Evolutionary conservation across 2,888 invertebrate genomes (phyloP).

Genomic region (Pandemis cinnamomeana): DNA sequence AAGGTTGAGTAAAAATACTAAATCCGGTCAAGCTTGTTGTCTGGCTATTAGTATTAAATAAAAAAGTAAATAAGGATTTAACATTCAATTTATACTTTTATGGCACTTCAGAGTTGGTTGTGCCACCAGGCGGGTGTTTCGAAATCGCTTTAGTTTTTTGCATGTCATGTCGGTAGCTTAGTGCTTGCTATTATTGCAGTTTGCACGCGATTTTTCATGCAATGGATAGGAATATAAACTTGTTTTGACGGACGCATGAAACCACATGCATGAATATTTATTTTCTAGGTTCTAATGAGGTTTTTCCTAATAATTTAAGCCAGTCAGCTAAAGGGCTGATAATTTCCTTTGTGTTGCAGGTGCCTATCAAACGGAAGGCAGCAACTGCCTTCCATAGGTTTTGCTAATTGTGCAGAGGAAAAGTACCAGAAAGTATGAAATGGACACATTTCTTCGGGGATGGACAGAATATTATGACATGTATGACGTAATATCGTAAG

Average conservation of each 20-base stretch:
- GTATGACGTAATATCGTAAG: background rate
- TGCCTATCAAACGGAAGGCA: too few species aligned
- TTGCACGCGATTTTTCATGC: constrained; percentile 45
- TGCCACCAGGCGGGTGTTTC: constrained; percentile 23
- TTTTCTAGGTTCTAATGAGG: constrained; percentile 14
- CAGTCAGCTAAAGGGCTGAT: background rate
- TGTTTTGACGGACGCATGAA: constrained; percentile 30
- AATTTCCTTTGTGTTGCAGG: background rate
- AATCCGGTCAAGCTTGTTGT: too few species aligned
- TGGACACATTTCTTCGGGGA: too few species aligned
- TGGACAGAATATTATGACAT: too few species aligned
- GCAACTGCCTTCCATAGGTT: too few species aligned
- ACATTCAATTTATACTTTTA: too few species aligned
- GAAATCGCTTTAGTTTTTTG: constrained; percentile 34
- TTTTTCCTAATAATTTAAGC: background rate
- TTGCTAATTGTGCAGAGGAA: too few species aligned
- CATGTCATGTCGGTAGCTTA: constrained; percentile 32
- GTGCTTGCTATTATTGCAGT: constrained; percentile 42
- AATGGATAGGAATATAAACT: constrained; percentile 42
- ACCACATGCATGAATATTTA: constrained; percentile 20
- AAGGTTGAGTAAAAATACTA: too few species aligned
- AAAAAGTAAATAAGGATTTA: too few species aligned
- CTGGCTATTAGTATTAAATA: too few species aligned
- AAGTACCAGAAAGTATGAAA: too few species aligned
- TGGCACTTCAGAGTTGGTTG: background rate